A percentile compares a stretch with the other conserved stretches of the same genome.
These are phyloP conservation scores for Phrynocephalus vlangalii DNA, from an alignment of 2,797 vertebrate genomes.

Conservation along the genomic window DNA sequence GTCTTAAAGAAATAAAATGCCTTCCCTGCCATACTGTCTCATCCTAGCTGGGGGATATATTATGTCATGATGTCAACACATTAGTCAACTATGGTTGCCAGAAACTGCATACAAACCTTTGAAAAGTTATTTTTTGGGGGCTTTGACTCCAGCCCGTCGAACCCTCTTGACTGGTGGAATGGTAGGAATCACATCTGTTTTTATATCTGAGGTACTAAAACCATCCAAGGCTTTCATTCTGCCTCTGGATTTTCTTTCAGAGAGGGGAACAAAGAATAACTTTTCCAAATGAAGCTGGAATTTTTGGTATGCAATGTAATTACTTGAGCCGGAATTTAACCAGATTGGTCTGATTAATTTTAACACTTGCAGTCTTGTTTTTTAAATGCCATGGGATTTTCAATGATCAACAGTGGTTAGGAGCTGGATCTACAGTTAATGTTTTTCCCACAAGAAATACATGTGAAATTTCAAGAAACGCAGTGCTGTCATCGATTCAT, in stretches of 20 bases:
- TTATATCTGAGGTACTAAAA: background rate
- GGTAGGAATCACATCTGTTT: background rate
- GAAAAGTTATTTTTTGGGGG: no score
- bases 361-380: conserved; percentile 56
- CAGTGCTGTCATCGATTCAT: conserved; percentile 45
- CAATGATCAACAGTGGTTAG: conserved; percentile 56
- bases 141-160: no score
- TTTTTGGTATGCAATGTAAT: conserved; percentile 64
- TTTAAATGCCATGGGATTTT: conserved; percentile 58
- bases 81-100: background rate
- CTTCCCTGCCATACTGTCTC: no score
- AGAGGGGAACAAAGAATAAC: conserved; percentile 35
- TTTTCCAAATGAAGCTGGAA: conserved; percentile 50
- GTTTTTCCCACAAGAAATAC: conserved; percentile 46
- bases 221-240: background rate
- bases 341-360: conserved; percentile 66
- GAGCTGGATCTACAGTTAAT: conserved; percentile 39
- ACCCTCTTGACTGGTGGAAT: background rate
- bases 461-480: conserved; percentile 43
- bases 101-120: background rate
- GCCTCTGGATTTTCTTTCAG: conserved; percentile 24
- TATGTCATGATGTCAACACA: background rate
- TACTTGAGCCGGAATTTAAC: conserved; percentile 63
- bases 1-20: background rate
- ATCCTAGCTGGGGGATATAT: no score